phyloP scores from a whole-genome alignment of 2,888 invertebrate species.

The Urechis unicinctus region DNA sequence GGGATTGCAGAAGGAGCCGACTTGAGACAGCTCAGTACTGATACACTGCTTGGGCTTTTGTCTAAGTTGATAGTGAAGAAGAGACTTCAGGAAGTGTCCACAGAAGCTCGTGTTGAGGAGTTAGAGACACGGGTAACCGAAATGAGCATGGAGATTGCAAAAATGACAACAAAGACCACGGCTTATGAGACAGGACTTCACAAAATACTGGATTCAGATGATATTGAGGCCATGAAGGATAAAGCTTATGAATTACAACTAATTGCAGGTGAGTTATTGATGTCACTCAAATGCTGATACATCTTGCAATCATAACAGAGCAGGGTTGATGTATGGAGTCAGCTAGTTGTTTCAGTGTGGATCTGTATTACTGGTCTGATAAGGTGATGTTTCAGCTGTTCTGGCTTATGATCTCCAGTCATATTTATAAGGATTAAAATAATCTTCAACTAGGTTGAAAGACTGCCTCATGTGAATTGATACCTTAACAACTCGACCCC shows the following conservation, averaged over 20 bases:
- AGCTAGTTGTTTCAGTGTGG: too few species aligned
- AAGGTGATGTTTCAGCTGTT: too few species aligned
- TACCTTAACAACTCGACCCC: too few species aligned
- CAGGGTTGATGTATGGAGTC: too few species aligned
- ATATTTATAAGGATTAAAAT: too few species aligned
- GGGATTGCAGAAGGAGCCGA: not conserved
- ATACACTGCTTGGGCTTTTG: not conserved
- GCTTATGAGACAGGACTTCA: slow-evolving; percentile 37
- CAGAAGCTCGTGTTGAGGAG: slow-evolving; percentile 37
- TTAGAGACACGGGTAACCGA: slow-evolving; percentile 44
- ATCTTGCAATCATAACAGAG: too few species aligned
- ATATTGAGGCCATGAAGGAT: slow-evolving; percentile 24
- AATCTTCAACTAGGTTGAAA: too few species aligned
- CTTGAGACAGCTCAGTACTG: not conserved
- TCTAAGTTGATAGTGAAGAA: slow-evolving; percentile 13
- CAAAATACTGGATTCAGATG: slow-evolving; percentile 25
- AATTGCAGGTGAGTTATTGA: slow-evolving; percentile 29
- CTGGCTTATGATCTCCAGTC: too few species aligned
- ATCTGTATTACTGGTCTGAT: too few species aligned
- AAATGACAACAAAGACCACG: slow-evolving; percentile 31
- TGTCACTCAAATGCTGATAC: too few species aligned
- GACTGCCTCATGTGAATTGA: too few species aligned
- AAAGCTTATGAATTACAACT: slow-evolving; percentile 29
- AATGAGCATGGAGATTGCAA: slow-evolving; percentile 36
- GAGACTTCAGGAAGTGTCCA: slow-evolving; percentile 14